Evolutionary conservation across 2,113 vertebrate genomes (phyloP), one percentile per base, ranked within the genome.

Genomic region (Suncus etruscus): DNA sequence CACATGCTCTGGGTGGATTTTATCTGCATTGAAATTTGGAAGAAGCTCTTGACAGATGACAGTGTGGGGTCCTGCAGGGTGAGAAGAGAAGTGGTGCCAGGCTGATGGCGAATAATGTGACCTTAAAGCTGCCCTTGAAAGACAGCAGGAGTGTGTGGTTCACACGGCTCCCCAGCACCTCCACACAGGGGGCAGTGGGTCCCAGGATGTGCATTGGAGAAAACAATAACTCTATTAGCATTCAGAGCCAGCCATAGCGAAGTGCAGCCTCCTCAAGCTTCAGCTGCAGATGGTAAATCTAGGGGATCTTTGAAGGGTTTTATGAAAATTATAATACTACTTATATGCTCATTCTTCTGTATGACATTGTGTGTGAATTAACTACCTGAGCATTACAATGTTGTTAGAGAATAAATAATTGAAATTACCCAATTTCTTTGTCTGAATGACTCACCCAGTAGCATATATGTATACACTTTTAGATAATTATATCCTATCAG

Each of bases 11-110:
- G 87, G 45, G 87, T 94, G 77, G 87, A 80, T 91, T 90, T 94
- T n/a, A 88, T 87, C 73, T 88, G 92, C 87, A 69, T 65, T 94
- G 89, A 93, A 88, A 95, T 94, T 82, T 94, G n/a, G 87, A 95
- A 84, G 58, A 86, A 68, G 77, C 89, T 83, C 76, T 95, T 92
- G 91, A 93, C 89, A 95, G 92, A 93, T 87, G 92, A 93, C 83
- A 90, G 80, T 27, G 29, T 1, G 86, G 73, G 80, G 9, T 73
- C 89, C 95, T 90, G 86, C 94, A 74, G 95, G 39, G 87, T 86
- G 86, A 95, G 86, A 93, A 92, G 76, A 86, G 82, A 94, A 92
- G 65, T 8, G 0, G 3, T 81, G 84, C 84, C 86, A 93, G 81
- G 29, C 87, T 81, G 50, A 54, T 70, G 88, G 84, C 74, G 88